Conservation (phyloP, 2,797 vertebrate species). For the Avahi laniger region DNA sequence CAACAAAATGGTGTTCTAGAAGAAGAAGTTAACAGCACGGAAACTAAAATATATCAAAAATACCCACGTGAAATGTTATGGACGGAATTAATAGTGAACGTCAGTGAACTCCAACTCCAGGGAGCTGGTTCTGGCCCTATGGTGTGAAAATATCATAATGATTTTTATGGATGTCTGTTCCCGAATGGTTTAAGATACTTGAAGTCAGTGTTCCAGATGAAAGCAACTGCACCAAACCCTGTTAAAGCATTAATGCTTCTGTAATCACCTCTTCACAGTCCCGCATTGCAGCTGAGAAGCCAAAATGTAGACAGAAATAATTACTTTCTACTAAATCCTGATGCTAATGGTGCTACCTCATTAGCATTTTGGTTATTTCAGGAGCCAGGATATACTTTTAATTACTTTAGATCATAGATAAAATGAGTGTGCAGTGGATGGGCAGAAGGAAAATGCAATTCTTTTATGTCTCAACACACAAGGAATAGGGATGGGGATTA, state of each 20-base stretch:
- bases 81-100: not conserved
- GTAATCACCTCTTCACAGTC: conserved; percentile 53
- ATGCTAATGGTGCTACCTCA: conserved; percentile 45
- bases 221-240: not conserved
- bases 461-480: not conserved
- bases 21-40: not conserved
- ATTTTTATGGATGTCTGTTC: conserved; percentile 20
- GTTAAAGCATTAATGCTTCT: conserved; percentile 6
- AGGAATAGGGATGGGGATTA: not conserved
- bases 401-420: conserved; percentile 35
- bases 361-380: conserved; percentile 57
- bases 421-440: not conserved
- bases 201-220: not conserved
- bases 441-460: not conserved
- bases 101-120: too few species aligned
- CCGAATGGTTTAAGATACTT: not conserved
- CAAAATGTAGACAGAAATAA: conserved; percentile 59
- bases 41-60: conserved; percentile 13
- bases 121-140: not conserved
- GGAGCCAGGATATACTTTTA: not conserved
- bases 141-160: not conserved
- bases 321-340: conserved; percentile 41
- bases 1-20: not conserved
- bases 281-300: conserved; percentile 50
- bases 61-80: not conserved